Evolutionary conservation across 2,797 vertebrate species (phyloP), one percentile per base, ranked within the genome.

Genomic region (Muraenolepis orangiensis): DNA sequence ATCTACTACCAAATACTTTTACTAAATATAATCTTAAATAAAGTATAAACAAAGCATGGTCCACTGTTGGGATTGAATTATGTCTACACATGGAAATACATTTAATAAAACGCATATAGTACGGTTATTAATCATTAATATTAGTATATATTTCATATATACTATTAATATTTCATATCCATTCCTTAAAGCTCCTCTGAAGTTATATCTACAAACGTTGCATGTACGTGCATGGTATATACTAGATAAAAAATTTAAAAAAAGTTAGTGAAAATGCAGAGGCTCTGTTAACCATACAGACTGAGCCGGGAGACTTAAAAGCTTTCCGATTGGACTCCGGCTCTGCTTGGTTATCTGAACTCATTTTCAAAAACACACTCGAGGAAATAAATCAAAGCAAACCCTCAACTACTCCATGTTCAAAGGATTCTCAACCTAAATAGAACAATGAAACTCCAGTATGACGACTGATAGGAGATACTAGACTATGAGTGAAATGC

Each of bases 341-440:
- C 64, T 29, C 26, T 10, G 13, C 66, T 67, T 20, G 28, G 26
- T 28, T 7, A 67, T 67, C 29, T 64, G 13, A 67, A 8, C 30
- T 67, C 30, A 67, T 67, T 67, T 67, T 67, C 66, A 67, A 31
- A 20, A 67, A 64, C 30, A 64, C 66, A 67, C 66, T 67, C 18
- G 70, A 77, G 69, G 57, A 73, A 69, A 72, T 71, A 46, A 79
- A 66, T 69, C 74, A 85, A 93, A 74, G 91, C 90, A 90, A 88
- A 91, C 90, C 93, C 29, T n/a, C 29, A 31, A 29, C 5, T 67
- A 29, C 13, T 18, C 29, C 30, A 29, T 26, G 57, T 64, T 64
- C n/a, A 26, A 64, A 64, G 57, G 57, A 6, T 64, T 64, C 57
- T n/a, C 6, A 12, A 64, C 12, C 51, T n/a, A 57, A 57, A 11